Evolutionary conservation across 2,797 vertebrate species (phyloP), one percentile per base, ranked within the genome.

Genomic region (Chaetodon trifasciatus): DNA sequence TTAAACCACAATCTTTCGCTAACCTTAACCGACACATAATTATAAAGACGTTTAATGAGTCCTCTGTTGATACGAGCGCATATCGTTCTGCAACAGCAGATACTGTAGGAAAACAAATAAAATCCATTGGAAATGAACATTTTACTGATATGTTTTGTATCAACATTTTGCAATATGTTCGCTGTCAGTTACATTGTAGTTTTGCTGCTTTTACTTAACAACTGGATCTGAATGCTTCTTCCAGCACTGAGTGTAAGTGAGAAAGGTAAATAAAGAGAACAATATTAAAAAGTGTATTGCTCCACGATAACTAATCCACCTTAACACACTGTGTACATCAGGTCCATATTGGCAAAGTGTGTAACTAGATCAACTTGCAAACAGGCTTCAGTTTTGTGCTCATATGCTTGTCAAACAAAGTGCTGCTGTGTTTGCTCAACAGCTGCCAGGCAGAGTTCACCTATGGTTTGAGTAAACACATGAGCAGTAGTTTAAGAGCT

Each of bases 381-480:
- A 68, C 3, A 28, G 35, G 21, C 40, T 69, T 70, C 23, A 8
- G 49, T 65, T 39, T 28, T 68, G 35, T 37, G 66, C 58, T 37
- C 17, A 24, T 46, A 49, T 44, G 40, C 69, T 37, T 46, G 21
- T 63, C 35, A 75, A n/a, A 15, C 62, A 19, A 3, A 69, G 70
- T 42, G 67, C 58, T 71, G 70, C 84, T 46, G 76, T 92, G 90
- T 91, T 92, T 91, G 88, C 73, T 78, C 68, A 86, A 55, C 68
- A 80, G 79, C 80, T 8, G 65, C 61, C 39, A 65, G 11, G 60
- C 85, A 76, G 68, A 81, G 89, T 72, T 90, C 84, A 86, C 56
- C 11, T 1, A 32, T n/a, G 63, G 63, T 57, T 35, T 76, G 70
- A 81, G 88, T 55, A 77, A 93, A 91, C 81, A 89, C 24, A 67